Evolutionary conservation across 2,797 vertebrate species (phyloP).

Genomic region (Geotrypetes seraphini): DNA sequence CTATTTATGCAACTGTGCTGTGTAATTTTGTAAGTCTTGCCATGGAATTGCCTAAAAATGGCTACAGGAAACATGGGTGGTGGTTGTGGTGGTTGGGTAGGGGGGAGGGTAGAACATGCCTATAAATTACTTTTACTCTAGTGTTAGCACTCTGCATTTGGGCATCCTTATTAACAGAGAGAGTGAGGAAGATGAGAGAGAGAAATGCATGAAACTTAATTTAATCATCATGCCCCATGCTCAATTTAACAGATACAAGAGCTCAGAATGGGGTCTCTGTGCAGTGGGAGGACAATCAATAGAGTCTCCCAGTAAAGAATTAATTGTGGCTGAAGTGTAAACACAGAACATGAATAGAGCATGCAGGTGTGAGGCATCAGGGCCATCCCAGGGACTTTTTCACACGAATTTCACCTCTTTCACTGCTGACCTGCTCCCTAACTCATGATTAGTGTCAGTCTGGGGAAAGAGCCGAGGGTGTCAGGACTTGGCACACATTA

Average conservation of each 20-base stretch:
- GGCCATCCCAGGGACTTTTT: slow-evolving; percentile 73
- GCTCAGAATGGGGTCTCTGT: slow-evolving; percentile 78
- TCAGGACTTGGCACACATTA: slow-evolving; percentile 52
- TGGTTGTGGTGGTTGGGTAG: too few species aligned
- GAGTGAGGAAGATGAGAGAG: slow-evolving; percentile 59
- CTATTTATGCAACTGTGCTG: too few species aligned
- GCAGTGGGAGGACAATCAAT: slow-evolving; percentile 65
- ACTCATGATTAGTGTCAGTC: slow-evolving; percentile 46
- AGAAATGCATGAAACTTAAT: slow-evolving; percentile 80
- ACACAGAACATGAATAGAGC: slow-evolving; percentile 87
- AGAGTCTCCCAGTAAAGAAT: slow-evolving; percentile 65
- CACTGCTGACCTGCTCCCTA: slow-evolving; percentile 53
- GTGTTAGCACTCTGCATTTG: slow-evolving; percentile 46
- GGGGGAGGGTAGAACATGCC: too few species aligned
- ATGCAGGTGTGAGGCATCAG: slow-evolving; percentile 86
- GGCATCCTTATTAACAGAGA: slow-evolving; percentile 42
- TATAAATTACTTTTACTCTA: slow-evolving; percentile 46
- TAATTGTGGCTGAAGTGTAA: slow-evolving; percentile 97
- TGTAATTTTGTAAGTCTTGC: too few species aligned
- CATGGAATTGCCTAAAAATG: too few species aligned
- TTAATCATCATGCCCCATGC: slow-evolving; percentile 85
- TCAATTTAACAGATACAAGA: slow-evolving; percentile 98
- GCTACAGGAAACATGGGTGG: too few species aligned
- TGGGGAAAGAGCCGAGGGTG: slow-evolving; percentile 47
- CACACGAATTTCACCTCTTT: slow-evolving; percentile 65